Evolutionary conservation across 2,113 vertebrate genomes (phyloP), one percentile per base, ranked within the genome.

Genomic region (Nothocercus nigrocapillus): DNA sequence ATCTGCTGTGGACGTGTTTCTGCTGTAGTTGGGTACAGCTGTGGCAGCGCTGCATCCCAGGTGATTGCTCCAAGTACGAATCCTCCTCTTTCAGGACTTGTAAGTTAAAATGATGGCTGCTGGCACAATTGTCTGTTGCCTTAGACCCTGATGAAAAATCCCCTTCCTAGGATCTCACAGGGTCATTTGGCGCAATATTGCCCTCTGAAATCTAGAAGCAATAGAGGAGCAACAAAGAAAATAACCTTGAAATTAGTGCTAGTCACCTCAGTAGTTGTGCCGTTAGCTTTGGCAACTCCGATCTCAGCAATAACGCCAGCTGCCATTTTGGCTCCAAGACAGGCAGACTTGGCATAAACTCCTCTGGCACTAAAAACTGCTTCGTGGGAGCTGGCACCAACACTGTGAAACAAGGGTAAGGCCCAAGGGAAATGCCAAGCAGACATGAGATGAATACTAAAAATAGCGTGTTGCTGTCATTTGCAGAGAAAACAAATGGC

Each of bases 251-350:
- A 94, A 75, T 86, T 83, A 64, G 0, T 90, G 87, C 83, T 58
- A 82, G 53, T 66, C 74, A 73, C 61, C 85, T 62, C 36, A 73
- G 66, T n/a, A 34, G 73, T 86, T 81, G 53, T 49, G 69, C 82
- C 93, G 88, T 96, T 95, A 92, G 88, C 73, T 94, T 90, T 93
- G 95, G 96, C 92, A 96, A 93, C 90, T 78, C 44, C 59, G 87
- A 36, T 90, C 74, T 93, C 82, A 84, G 9, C 69, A 92, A 82
- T 89, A 67, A 90, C 93, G 77, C 74, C 83, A 86, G 92, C 92
- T 96, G 93, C 93, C 95, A 96, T 95, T 93, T 90, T 96, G 95
- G 94, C 96, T 94, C 90, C 51, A 42, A 56, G 77, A 91, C 90
- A 93, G 90, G 74, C 88, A 95, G 93, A 93, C 95, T 94, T 96